phyloP scores from a whole-genome alignment of 2,888 invertebrate genomes.

The Apotomis turbidana region DNA sequence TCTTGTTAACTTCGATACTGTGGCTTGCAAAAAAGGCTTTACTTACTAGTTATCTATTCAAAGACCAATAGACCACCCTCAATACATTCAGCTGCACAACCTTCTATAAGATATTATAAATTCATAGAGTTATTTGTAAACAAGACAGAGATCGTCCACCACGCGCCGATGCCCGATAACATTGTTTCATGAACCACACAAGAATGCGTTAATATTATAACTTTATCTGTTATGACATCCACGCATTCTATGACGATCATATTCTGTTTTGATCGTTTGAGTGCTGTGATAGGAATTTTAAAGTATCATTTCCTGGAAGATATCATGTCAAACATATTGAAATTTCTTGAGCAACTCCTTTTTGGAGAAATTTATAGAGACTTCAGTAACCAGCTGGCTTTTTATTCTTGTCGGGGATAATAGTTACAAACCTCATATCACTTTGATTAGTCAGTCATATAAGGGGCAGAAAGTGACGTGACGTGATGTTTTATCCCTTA shows the following conservation, averaged over 20 bases:
- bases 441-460: too few relatives aligned
- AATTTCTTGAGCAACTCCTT: too few relatives aligned
- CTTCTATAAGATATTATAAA: conserved; percentile 42
- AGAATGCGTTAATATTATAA: conserved; percentile 47
- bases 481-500: too few relatives aligned
- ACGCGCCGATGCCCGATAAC: conserved; percentile 77
- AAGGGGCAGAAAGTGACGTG: too few relatives aligned
- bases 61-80: conserved; percentile 8
- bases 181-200: conserved; percentile 60
- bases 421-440: too few relatives aligned
- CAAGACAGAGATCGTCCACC: conserved; percentile 59
- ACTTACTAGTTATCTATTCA: too few relatives aligned
- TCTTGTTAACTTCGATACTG: too few relatives aligned
- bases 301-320: background rate
- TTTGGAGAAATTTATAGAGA: too few relatives aligned
- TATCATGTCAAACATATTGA: background rate
- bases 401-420: too few relatives aligned
- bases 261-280: conserved; percentile 22
- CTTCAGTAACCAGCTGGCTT: too few relatives aligned
- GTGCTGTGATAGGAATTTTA: conserved; percentile 26
- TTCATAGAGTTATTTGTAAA: conserved; percentile 54
- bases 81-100: conserved; percentile 23
- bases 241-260: conserved; percentile 34
- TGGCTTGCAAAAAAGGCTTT: too few relatives aligned
- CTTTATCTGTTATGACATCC: conserved; percentile 42